These are phyloP conservation scores for Hoplodrina blanda DNA, from an alignment of 2,888 invertebrate species.

Conservation along the genomic window DNA sequence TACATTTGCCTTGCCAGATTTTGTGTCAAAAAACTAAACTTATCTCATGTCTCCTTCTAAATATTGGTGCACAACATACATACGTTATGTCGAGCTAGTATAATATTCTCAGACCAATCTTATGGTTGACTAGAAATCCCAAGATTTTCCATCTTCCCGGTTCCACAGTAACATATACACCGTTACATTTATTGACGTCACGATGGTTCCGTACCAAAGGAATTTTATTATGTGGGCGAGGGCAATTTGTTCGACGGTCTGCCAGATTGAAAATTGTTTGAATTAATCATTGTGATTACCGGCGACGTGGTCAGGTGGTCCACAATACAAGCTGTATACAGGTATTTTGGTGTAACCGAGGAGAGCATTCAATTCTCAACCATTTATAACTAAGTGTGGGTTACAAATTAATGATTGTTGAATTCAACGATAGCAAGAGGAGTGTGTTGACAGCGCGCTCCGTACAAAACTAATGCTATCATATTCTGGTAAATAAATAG, in stretches of 20 bases:
- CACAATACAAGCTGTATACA: constrained; percentile 25
- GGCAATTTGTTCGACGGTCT: constrained; percentile 56
- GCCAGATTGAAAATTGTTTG: constrained; percentile 61
- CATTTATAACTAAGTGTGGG: neutral
- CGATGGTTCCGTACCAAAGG: constrained; percentile 48
- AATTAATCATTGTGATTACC: constrained; percentile 59
- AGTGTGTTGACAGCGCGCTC: neutral
- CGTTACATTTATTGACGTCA: constrained; percentile 62
- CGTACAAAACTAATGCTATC: neutral
- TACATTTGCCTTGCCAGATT: too few species aligned
- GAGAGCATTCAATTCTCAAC: constrained; percentile 11
- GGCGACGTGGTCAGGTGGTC: constrained; percentile 57
- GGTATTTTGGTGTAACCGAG: constrained; percentile 37
- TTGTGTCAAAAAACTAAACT: too few species aligned
- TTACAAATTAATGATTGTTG: neutral
- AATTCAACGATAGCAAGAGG: neutral
- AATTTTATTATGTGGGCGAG: constrained; percentile 60
- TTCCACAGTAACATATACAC: constrained; percentile 46
- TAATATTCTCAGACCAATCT: too few species aligned
- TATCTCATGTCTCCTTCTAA: too few species aligned
- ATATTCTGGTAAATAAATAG: neutral
- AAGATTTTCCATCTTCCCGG: constrained; percentile 1
- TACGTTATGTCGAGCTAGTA: too few species aligned
- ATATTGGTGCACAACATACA: too few species aligned
- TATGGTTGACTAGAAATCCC: constrained; percentile 5